A percentile compares a stretch with the other conserved stretches of the same genome.
Conservation (phyloP, 2,888 invertebrate genomes). For the Orchestes rusci region DNA sequence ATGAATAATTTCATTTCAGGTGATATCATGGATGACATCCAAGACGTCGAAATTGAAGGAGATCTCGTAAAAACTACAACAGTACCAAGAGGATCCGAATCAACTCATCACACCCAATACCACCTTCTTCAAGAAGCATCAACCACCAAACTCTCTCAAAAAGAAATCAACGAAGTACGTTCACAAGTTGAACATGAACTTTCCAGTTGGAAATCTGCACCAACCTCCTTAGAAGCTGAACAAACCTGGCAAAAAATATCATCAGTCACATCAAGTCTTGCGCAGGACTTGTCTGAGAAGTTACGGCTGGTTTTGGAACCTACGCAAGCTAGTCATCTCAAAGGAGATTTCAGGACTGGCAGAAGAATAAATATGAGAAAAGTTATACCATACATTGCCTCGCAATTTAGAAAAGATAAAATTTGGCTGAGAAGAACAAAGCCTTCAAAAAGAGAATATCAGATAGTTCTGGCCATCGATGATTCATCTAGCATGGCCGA, state of each 20-base stretch:
- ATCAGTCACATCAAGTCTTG: constrained; percentile 53
- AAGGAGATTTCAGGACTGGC: constrained; percentile 95
- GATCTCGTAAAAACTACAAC: constrained; percentile 59
- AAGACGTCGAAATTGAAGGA: constrained; percentile 64
- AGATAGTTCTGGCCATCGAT: constrained; percentile 92
- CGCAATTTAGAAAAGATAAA: constrained; percentile 97
- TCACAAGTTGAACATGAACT: constrained; percentile 47
- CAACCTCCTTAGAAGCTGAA: constrained; percentile 45
- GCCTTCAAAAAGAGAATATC: constrained; percentile 92
- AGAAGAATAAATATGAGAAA: constrained; percentile 97
- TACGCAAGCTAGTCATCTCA: constrained; percentile 82
- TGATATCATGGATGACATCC: constrained; percentile 38
- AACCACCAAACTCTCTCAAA: constrained; percentile 31
- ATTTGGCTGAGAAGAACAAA: constrained; percentile 96
- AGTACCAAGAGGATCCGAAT: constrained; percentile 62
- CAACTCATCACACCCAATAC: constrained; percentile 66
- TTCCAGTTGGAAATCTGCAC: constrained; percentile 44
- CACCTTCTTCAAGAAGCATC: constrained; percentile 30
- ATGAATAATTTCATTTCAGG: constrained; percentile 32
- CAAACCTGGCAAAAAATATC: constrained; percentile 58
- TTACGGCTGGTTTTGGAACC: constrained; percentile 92
- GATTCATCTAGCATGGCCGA: constrained; percentile 92
- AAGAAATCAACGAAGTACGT: constrained; percentile 45
- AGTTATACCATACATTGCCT: constrained; percentile 97
- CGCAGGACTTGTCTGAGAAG: constrained; percentile 87